Evolutionary conservation across 2,888 invertebrate genomes (phyloP), one percentile per base, ranked within the genome.

Genomic region (Scaptomyza tumidula): DNA sequence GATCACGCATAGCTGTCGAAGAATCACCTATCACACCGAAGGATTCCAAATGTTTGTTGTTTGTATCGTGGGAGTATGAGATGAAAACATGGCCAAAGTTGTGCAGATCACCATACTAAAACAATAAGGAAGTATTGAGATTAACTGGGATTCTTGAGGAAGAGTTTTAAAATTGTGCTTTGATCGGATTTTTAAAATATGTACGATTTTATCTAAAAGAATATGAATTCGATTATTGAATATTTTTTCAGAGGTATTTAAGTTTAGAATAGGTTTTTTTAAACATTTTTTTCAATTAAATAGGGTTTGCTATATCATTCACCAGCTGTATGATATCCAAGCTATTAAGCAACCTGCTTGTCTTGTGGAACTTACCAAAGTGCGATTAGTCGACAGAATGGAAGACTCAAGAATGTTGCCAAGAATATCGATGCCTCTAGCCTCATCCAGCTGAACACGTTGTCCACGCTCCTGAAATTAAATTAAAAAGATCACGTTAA

Each of bases 1-100:
- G 97, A 92, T 97, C 97, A 2, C 97, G 93, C 97, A 97, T 97
- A 0, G 97, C 96, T 0, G 97, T 97, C 0, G 96, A 94, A 0
- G 96, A 94, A 88, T 97, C 97, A 0, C 96, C 97, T 94, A 97
- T 97, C 31, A 96, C 95, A 43, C 96, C 95, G 84, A 96, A 96
- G 50, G 94, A 94, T 92, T 97, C 97, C 95, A 96, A 88, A 59
- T 90, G 90, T 53, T 91, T 90, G 88, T 95, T 95, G 90, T 96
- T 96, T 0, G 97, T 97, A 91, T 97, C 97, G 88, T 97, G 97
- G 3, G 95, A 92, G 89, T 95, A 95, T 0, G 96, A 94, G 69
- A 97, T 94, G 88, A 96, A 94, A 5, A 96, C 94, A 88, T 97
- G 97, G 0, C 96, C 97, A 13, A 87, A 81, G 68, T 82, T 82